Evolutionary conservation across 2,113 vertebrate genomes (phyloP), one percentile per base, ranked within the genome.

Genomic region (Menidia beryllina): DNA sequence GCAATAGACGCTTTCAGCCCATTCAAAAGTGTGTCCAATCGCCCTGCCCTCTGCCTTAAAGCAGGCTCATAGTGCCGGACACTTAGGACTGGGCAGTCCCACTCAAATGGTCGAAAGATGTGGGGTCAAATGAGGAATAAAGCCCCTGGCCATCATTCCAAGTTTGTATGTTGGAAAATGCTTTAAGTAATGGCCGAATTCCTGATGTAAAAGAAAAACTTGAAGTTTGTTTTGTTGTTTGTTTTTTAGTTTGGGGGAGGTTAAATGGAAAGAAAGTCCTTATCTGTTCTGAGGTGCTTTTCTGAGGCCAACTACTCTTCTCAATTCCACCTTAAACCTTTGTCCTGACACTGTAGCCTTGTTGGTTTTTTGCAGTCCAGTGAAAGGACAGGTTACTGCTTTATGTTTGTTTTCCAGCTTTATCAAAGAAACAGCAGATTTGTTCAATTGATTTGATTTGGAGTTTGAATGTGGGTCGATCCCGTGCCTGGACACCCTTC

Each of bases 1-100:
- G 70, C 74, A 88, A 82, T 83, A 72, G 81, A 87, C 66, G 78
- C 71, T 83, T 77, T 85, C 60, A 80, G 72, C 80, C 72, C 36
- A 51, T 3, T n/a, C 67, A 68, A n/a, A 73, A 69, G 81, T 76
- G 86, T 85, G 84, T 85, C 84, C 72, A 85, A 87, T 82, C 10
- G 52, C 72, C 72, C 62, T 66, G 66, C 79, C 75, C 65, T n/a
- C 62, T 76, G 81, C 78, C 81, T 81, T 58, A 48, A 60, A 70
- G 49, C 11, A 26, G 55, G 64, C 75, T 70, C 54, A 61, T 56
- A 80, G 59, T 9, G 38, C 34, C 27, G 69, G 56, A 83, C 8
- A 4, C 58, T 49, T 34, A 59, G 48, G 52, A 75, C 72, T 38
- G 39, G 47, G 51, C n/a, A 21, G 69, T 61, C 75, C 53, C 73